phyloP scores from a whole-genome alignment of 2,888 invertebrate species.

The Dyspetes luteomarginatus region DNA sequence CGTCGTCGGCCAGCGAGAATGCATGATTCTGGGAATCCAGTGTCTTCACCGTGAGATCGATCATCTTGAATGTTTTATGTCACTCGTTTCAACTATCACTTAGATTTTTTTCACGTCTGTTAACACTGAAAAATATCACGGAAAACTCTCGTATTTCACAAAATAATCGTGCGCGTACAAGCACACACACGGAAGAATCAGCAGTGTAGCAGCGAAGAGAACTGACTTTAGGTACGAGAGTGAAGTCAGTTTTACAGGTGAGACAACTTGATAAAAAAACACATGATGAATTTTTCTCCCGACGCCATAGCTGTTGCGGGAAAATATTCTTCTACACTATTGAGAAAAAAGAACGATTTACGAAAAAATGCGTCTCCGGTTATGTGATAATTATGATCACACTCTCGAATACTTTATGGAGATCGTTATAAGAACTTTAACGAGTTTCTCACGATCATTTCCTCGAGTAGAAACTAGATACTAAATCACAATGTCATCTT shows the following conservation, averaged over 20 bases:
- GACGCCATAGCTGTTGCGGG: neutral
- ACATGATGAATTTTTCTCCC: neutral
- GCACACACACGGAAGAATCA: neutral
- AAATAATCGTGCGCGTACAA: neutral
- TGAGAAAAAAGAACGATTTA: no score
- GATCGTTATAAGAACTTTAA: neutral
- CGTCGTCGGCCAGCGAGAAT: constrained; percentile 93
- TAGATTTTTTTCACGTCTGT: neutral
- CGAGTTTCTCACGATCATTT: neutral
- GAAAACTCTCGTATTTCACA: neutral
- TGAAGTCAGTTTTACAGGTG: constrained; percentile 49
- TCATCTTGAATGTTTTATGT: constrained; percentile 84
- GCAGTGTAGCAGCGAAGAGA: constrained; percentile 4
- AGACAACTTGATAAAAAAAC: constrained; percentile 40
- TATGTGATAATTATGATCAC: no score
- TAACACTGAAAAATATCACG: constrained; percentile 1
- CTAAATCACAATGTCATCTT: neutral
- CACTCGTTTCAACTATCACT: neutral
- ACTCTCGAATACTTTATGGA: neutral
- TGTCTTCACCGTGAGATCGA: constrained; percentile 94
- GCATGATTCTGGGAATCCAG: constrained; percentile 94
- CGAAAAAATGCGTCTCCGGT: neutral
- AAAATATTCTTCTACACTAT: no score
- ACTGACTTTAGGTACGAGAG: constrained; percentile 23
- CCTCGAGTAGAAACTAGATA: neutral